phyloP scores from a whole-genome alignment of 2,113 vertebrate genomes.

The Speoplatyrhinus poulsoni region DNA sequence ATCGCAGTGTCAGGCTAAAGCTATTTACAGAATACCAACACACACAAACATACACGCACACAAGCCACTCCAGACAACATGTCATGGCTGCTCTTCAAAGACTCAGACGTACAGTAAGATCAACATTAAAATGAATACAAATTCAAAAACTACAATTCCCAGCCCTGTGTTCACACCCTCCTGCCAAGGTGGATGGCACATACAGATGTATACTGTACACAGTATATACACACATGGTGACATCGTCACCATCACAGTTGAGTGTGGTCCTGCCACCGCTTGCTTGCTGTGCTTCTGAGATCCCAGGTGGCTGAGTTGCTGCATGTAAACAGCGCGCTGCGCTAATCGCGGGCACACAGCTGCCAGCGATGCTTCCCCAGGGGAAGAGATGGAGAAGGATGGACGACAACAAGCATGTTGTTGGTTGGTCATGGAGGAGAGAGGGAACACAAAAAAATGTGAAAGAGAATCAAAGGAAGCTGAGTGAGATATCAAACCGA shows the following conservation, averaged over 20 bases:
- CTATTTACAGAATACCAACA: neutral
- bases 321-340: slow-evolving; percentile 13
- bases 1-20: slow-evolving; percentile 30
- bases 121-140: neutral
- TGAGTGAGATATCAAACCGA: neutral
- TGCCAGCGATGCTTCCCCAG: neutral
- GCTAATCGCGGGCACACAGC: slow-evolving; percentile 42
- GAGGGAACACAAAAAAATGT: neutral
- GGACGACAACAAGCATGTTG: neutral
- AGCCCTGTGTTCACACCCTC: neutral
- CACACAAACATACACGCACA: neutral
- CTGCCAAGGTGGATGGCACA: neutral
- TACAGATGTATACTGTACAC: slow-evolving; percentile 19
- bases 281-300: slow-evolving; percentile 11
- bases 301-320: neutral
- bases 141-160: neutral
- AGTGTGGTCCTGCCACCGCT: slow-evolving; percentile 10
- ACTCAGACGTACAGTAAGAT: neutral
- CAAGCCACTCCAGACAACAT: neutral
- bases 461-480: neutral
- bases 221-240: neutral
- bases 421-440: neutral
- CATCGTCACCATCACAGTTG: slow-evolving; percentile 17
- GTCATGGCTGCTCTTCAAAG: neutral
- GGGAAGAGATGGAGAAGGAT: neutral